Evolutionary conservation across 2,113 vertebrate species (phyloP).

Genomic region (Hyperopisus bebe): DNA sequence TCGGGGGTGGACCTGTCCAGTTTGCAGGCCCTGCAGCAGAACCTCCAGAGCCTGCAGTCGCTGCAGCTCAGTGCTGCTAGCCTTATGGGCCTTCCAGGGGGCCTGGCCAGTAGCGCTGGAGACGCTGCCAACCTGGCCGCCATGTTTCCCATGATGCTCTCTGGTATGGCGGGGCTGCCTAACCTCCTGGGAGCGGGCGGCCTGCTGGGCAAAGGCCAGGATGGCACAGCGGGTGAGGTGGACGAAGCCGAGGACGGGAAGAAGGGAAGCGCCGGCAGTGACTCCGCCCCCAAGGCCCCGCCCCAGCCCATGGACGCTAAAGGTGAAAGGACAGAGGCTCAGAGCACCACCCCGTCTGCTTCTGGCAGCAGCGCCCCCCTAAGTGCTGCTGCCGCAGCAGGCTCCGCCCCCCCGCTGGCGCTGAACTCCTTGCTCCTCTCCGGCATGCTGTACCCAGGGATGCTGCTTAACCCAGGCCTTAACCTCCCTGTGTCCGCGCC

Average conservation of each 20-base stretch:
- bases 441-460: constrained; percentile 98
- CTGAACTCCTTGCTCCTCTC: constrained; percentile 93
- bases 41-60: constrained; percentile 88
- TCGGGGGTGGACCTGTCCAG: constrained; percentile 80
- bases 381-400: constrained; percentile 57
- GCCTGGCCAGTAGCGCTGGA: constrained; percentile 61
- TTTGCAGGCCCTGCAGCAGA: constrained; percentile 93
- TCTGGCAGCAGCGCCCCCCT: constrained; percentile 62
- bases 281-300: constrained; percentile 36
- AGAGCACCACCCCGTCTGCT: constrained; percentile 59
- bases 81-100: constrained; percentile 81
- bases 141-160: constrained; percentile 97
- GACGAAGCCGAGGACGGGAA: constrained; percentile 60
- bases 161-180: constrained; percentile 87
- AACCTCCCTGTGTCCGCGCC: constrained; percentile 87
- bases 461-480: constrained; percentile 99
- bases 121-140: constrained; percentile 81
- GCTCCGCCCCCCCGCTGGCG: constrained; percentile 68
- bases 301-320: constrained; percentile 55
- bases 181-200: constrained; percentile 81
- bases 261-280: constrained; percentile 55
- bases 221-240: constrained; percentile 41
- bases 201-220: constrained; percentile 70
- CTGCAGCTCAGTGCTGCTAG: constrained; percentile 87
- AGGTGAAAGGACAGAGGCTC: constrained; percentile 90